A percentile compares a stretch with the other conserved stretches of the same genome.
phyloP scores from a whole-genome alignment of 2,113 vertebrate genomes.

The Trachemys scripta region DNA sequence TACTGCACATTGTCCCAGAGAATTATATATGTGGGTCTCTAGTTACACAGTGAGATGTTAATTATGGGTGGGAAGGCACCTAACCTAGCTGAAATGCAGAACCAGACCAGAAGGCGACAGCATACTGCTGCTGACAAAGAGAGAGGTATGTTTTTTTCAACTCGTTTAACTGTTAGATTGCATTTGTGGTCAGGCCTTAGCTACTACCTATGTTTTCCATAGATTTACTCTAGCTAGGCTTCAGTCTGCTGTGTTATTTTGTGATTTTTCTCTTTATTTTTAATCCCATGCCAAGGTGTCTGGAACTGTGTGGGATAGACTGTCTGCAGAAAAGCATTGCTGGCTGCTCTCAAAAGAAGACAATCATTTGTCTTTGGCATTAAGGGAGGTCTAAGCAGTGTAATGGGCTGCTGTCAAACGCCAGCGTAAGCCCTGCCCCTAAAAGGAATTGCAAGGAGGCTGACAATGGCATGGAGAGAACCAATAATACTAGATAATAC shows the following conservation, averaged over 20 bases:
- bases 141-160: neutral
- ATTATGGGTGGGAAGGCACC: neutral
- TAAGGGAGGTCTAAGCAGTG: neutral
- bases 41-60: neutral
- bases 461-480: neutral
- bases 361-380: neutral
- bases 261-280: neutral
- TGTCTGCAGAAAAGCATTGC: neutral
- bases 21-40: neutral
- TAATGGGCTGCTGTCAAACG: neutral
- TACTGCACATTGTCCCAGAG: neutral
- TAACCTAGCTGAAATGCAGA: neutral
- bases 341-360: neutral
- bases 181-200: neutral
- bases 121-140: neutral
- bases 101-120: neutral
- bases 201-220: neutral
- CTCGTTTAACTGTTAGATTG: neutral
- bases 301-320: neutral
- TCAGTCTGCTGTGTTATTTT: neutral
- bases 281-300: neutral
- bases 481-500: neutral
- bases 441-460: neutral
- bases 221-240: neutral
- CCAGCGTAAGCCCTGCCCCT: neutral